Evolutionary conservation across 2,797 vertebrate species (phyloP).

Genomic region (Peromyscus melanophrys): DNA sequence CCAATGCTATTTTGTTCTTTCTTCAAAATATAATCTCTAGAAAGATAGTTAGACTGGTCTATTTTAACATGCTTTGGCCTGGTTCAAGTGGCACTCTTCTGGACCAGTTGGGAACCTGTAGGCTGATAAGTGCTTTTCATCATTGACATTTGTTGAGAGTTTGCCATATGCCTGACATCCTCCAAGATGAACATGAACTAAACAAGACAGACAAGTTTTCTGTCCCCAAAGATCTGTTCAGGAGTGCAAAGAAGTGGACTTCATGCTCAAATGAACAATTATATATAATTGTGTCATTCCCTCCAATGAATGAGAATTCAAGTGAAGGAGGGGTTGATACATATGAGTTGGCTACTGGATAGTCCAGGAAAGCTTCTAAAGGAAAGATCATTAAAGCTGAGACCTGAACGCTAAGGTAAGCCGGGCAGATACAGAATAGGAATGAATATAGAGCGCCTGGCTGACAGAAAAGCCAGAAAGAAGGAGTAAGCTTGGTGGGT

Average conservation of each 20-base stretch:
- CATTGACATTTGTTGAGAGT: background rate
- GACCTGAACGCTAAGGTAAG: background rate
- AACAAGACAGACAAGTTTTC: background rate
- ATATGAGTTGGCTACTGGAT: background rate
- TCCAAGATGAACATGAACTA: background rate
- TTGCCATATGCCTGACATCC: background rate
- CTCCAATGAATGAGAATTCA: background rate
- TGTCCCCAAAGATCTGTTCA: background rate
- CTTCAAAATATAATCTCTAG: slow-evolving; percentile 10
- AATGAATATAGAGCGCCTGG: too few species aligned
- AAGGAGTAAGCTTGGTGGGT: background rate
- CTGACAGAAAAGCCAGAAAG: background rate
- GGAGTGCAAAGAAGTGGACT: background rate
- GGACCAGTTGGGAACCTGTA: background rate
- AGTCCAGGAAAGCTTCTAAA: background rate
- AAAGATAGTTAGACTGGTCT: background rate
- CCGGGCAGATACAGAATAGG: background rate
- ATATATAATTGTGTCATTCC: background rate
- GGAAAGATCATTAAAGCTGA: background rate
- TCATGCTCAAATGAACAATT: background rate
- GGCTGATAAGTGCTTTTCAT: background rate
- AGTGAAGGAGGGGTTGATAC: background rate
- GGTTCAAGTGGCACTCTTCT: background rate
- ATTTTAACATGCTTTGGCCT: background rate
- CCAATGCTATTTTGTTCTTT: slow-evolving; percentile 56